Evolutionary conservation across 2,888 invertebrate genomes (phyloP).

Genomic region (Macrophya alboannulata): DNA sequence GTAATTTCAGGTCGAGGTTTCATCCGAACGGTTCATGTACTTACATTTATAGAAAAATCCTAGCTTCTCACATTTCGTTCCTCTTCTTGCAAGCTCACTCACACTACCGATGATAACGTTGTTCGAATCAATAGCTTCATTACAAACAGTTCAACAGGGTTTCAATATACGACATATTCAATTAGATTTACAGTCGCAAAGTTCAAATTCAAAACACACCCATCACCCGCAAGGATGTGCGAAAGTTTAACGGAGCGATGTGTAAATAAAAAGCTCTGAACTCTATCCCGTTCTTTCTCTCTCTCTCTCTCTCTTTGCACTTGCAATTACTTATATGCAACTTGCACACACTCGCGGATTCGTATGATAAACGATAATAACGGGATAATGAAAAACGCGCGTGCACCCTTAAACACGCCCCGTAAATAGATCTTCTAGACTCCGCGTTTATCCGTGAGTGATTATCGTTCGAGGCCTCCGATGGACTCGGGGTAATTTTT

Average conservation of each 20-base stretch:
- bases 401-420: not conserved
- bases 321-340: constrained; percentile 19
- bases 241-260: constrained; percentile 8
- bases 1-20: not conserved
- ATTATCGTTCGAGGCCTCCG: constrained; percentile 16
- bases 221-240: not conserved
- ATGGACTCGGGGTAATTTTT: constrained; percentile 9
- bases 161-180: constrained; percentile 3
- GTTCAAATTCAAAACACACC: constrained; percentile 1
- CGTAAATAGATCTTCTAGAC: not conserved
- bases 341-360: constrained; percentile 38
- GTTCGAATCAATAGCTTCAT: constrained; percentile 37
- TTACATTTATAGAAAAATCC: constrained; percentile 31
- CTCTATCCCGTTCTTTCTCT: not conserved
- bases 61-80: constrained; percentile 30
- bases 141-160: constrained; percentile 25
- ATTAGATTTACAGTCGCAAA: not conserved
- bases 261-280: not conserved
- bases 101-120: constrained; percentile 23
- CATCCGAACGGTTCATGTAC: not conserved
- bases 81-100: constrained; percentile 41
- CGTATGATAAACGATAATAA: not conserved
- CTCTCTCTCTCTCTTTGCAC: not conserved
- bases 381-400: not conserved
- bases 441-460: not conserved